Percentiles rank a stretch among this genome's conserved stretches.
Conservation (phyloP, 1,140 invertebrate species). For the Galleria mellonella region DNA sequence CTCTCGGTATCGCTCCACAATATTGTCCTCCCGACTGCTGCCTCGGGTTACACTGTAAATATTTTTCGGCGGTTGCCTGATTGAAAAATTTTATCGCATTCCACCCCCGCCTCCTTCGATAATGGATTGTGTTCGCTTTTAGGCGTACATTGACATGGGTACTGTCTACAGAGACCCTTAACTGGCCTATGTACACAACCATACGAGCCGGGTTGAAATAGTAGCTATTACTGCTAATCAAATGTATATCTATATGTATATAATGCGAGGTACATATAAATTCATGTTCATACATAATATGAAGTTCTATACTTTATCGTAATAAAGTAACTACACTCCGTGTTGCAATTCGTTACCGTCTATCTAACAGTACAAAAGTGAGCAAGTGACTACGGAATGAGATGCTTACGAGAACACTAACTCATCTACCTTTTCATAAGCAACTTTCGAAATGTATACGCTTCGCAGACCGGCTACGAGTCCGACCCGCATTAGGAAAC, state of each 20-base stretch:
- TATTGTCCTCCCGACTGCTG: constrained; percentile 60
- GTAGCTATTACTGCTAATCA: constrained; percentile 13
- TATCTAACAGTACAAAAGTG: constrained; percentile 3
- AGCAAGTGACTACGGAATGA: constrained; percentile 13
- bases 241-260: constrained; percentile 2
- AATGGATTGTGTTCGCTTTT: constrained; percentile 44
- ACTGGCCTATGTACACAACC: constrained; percentile 10
- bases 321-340: neutral
- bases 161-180: constrained; percentile 14
- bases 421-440: constrained; percentile 22
- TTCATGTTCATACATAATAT: too few species aligned
- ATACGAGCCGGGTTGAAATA: constrained; percentile 2
- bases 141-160: constrained; percentile 31
- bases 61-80: constrained; percentile 66
- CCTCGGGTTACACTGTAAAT: constrained; percentile 69
- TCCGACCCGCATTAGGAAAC: constrained; percentile 14
- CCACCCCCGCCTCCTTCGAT: constrained; percentile 38
- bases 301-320: neutral
- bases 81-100: constrained; percentile 71
- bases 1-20: constrained; percentile 53
- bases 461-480: constrained; percentile 16
- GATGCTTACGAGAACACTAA: constrained; percentile 14
- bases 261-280: too few species aligned
- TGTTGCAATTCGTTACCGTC: constrained; percentile 8
- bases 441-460: constrained; percentile 20